These are phyloP conservation scores for Lycia hirtaria DNA, from an alignment of 2,888 invertebrate species.

Conservation along the genomic window DNA sequence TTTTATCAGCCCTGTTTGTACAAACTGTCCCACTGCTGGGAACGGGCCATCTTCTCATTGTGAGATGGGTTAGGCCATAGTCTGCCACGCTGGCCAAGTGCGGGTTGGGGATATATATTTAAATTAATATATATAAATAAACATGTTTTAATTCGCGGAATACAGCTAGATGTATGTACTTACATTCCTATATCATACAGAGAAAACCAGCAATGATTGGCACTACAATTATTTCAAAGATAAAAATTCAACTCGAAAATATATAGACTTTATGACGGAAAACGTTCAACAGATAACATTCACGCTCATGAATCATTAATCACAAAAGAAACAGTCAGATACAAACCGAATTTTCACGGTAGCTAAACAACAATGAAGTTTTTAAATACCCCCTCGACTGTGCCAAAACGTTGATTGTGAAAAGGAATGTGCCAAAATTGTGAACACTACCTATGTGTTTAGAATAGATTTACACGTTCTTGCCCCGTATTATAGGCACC, in stretches of 20 bases:
- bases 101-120: too few relatives aligned
- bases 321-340: constrained; percentile 15
- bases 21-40: too few relatives aligned
- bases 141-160: too few relatives aligned
- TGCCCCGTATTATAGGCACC: too few relatives aligned
- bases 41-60: too few relatives aligned
- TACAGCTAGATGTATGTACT: too few relatives aligned
- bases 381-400: constrained; percentile 10
- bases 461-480: background rate
- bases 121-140: too few relatives aligned
- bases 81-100: too few relatives aligned
- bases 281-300: background rate
- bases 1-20: too few relatives aligned
- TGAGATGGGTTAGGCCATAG: too few relatives aligned
- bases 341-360: constrained; percentile 7
- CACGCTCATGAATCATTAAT: constrained; percentile 5
- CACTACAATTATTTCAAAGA: background rate
- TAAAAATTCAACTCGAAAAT: background rate
- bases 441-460: background rate
- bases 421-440: constrained; percentile 40
- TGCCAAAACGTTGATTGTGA: constrained; percentile 35
- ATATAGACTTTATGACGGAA: background rate
- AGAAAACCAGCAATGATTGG: background rate
- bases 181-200: too few relatives aligned
- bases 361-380: constrained; percentile 12